A percentile compares a stretch with the other conserved stretches of the same genome.
Conservation (phyloP, 2,888 invertebrate genomes). For the Andricus curvator region DNA sequence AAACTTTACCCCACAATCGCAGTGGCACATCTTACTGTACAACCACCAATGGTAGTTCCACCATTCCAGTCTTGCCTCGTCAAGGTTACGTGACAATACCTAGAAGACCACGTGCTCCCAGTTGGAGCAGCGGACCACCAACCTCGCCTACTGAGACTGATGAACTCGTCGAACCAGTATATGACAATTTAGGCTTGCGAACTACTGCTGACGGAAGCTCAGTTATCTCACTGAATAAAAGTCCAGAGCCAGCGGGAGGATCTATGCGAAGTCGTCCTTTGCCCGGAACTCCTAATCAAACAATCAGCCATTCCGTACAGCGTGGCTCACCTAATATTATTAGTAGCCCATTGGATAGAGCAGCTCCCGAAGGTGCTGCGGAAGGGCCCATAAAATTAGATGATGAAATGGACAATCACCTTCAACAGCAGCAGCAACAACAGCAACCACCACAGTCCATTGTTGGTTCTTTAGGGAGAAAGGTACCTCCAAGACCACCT, state of each 20-base stretch:
- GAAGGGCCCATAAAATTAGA: slow-evolving; percentile 79
- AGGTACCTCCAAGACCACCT: slow-evolving; percentile 90
- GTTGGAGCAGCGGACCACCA: slow-evolving; percentile 87
- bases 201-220: slow-evolving; percentile 94
- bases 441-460: slow-evolving; percentile 72
- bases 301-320: slow-evolving; percentile 64
- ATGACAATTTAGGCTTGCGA: slow-evolving; percentile 91
- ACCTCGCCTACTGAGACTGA: slow-evolving; percentile 79
- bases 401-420: slow-evolving; percentile 80
- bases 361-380: slow-evolving; percentile 77
- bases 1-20: slow-evolving; percentile 89
- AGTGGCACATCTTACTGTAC: slow-evolving; percentile 63
- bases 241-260: slow-evolving; percentile 79
- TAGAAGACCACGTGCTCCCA: slow-evolving; percentile 89
- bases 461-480: slow-evolving; percentile 80
- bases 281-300: slow-evolving; percentile 81
- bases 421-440: slow-evolving; percentile 78
- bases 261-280: slow-evolving; percentile 84
- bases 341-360: slow-evolving; percentile 71
- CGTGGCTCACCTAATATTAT: slow-evolving; percentile 68
- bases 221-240: slow-evolving; percentile 87
- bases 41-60: slow-evolving; percentile 66
- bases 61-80: slow-evolving; percentile 84
- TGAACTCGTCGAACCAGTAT: slow-evolving; percentile 87
- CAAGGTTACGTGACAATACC: slow-evolving; percentile 94